phyloP scores from a whole-genome alignment of 2,113 vertebrate genomes.

The Illadopsis cleaveri region DNA sequence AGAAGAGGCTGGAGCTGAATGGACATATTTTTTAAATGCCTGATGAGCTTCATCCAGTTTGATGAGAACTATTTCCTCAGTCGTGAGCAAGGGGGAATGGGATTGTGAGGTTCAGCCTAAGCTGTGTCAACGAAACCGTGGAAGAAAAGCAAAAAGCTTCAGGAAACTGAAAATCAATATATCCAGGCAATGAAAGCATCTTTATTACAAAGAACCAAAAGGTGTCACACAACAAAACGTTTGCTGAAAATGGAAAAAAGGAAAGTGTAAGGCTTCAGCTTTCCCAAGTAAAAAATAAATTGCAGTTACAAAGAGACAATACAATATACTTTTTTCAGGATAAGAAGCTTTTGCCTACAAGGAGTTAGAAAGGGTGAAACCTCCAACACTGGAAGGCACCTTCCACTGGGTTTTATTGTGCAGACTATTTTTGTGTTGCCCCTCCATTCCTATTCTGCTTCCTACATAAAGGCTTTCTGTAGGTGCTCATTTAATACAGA shows the following conservation, averaged over 20 bases:
- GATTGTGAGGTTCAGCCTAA: neutral
- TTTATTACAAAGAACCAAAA: conserved; percentile 32
- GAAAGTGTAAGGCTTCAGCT: neutral
- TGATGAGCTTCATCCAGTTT: neutral
- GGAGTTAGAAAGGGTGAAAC: neutral
- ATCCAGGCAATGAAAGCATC: neutral
- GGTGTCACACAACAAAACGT: neutral
- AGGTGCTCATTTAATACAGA: neutral
- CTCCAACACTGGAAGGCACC: neutral
- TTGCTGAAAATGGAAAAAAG: neutral
- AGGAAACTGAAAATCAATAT: conserved; percentile 25
- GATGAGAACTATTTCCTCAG: neutral
- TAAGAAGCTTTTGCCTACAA: neutral
- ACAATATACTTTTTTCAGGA: neutral
- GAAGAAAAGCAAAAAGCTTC: neutral
- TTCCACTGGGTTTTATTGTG: neutral
- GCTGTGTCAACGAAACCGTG: neutral
- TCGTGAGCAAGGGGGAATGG: neutral
- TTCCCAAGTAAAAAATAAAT: neutral
- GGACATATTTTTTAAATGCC: neutral
- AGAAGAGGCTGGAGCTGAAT: neutral
- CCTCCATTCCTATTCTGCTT: neutral
- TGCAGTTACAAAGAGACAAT: neutral
- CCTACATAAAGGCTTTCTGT: neutral
- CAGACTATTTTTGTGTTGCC: neutral